Percentiles rank a stretch among this genome's conserved stretches.
Conservation (phyloP, 2,888 invertebrate genomes). For the Lithophane socia region DNA sequence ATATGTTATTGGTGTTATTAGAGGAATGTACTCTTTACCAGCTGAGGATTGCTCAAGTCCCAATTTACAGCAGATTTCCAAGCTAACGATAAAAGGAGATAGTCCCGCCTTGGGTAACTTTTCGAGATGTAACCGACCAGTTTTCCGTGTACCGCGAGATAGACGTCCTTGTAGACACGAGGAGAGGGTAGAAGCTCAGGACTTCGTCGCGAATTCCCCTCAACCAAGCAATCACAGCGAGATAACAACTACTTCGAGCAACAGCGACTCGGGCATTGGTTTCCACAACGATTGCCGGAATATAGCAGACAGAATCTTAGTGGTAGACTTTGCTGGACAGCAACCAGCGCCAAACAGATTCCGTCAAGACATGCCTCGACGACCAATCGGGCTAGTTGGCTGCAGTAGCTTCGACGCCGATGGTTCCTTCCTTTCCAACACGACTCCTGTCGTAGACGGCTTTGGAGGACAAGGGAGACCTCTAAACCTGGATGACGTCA, state of each 20-base stretch:
- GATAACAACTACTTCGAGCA: constrained; percentile 95
- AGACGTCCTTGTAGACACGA: constrained; percentile 81
- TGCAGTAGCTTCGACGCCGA: constrained; percentile 86
- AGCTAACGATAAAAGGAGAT: constrained; percentile 84
- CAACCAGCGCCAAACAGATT: constrained; percentile 80
- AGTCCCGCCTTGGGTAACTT: constrained; percentile 86
- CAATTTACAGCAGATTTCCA: constrained; percentile 84
- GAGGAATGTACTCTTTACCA: constrained; percentile 93
- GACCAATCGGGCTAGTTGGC: constrained; percentile 85
- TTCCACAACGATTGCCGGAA: constrained; percentile 97
- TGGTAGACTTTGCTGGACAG: constrained; percentile 93
- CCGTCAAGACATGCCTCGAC: constrained; percentile 80
- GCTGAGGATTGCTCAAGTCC: constrained; percentile 85
- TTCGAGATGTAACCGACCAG: constrained; percentile 80
- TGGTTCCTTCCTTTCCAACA: constrained; percentile 87
- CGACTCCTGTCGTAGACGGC: constrained; percentile 88
- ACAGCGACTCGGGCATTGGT: constrained; percentile 98
- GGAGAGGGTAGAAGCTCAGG: constrained; percentile 85
- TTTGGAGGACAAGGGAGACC: constrained; percentile 88
- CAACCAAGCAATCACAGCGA: constrained; percentile 96
- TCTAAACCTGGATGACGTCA: constrained; percentile 84
- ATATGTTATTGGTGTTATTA: constrained; percentile 93
- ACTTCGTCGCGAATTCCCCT: constrained; percentile 93
- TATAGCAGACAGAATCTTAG: constrained; percentile 94
- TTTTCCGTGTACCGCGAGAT: constrained; percentile 81